phyloP scores from a whole-genome alignment of 2,113 vertebrate genomes.

The Suncus etruscus region DNA sequence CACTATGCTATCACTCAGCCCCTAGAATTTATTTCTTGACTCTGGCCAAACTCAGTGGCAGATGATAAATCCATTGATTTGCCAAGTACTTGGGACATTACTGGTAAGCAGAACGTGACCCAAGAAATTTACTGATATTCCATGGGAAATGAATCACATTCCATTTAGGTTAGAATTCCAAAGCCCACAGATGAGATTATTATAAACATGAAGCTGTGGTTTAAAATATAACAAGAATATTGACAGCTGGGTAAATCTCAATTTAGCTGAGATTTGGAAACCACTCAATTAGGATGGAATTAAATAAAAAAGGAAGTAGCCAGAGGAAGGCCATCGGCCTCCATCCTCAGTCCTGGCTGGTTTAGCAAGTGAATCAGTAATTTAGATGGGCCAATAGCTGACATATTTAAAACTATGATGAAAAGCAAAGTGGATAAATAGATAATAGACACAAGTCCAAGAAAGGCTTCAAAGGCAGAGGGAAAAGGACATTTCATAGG shows the following conservation, averaged over 20 bases:
- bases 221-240: neutral
- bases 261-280: neutral
- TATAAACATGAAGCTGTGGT: neutral
- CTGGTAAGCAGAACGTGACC: neutral
- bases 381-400: neutral
- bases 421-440: neutral
- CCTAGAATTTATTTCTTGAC: neutral
- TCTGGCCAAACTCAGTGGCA: neutral
- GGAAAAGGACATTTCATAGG: neutral
- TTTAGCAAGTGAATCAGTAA: neutral
- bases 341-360: neutral
- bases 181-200: neutral
- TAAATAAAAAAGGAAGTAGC: neutral
- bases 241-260: neutral
- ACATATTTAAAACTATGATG: neutral
- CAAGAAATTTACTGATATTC: neutral
- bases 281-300: neutral
- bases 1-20: too few species aligned
- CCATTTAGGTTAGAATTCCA: neutral
- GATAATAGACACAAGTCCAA: slow-evolving; percentile 13
- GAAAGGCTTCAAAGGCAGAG: neutral
- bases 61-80: neutral
- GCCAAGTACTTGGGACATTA: neutral
- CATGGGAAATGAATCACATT: neutral
- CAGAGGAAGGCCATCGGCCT: neutral